Evolutionary conservation across 2,113 vertebrate genomes (phyloP).

Genomic region (Eudorcas thomsonii): DNA sequence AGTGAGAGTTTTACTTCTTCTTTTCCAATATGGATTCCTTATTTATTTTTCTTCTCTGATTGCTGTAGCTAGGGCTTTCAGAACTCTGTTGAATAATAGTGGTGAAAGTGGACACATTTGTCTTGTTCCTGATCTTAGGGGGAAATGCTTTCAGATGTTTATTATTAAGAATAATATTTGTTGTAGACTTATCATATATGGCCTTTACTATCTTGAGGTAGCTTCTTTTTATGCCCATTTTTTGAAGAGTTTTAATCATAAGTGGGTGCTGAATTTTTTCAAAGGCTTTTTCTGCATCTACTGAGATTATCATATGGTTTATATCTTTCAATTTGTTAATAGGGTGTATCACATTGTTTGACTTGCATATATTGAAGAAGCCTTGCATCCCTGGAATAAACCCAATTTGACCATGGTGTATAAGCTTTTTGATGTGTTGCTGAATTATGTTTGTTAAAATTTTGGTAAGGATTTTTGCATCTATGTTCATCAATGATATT

Average conservation of each 20-base stretch:
- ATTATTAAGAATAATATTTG: neutral
- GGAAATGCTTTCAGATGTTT: neutral
- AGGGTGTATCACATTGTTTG: neutral
- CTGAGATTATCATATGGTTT: neutral
- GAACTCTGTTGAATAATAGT: neutral
- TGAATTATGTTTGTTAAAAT: neutral
- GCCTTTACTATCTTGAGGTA: neutral
- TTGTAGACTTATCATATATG: neutral
- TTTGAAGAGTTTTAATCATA: neutral
- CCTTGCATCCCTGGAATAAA: neutral
- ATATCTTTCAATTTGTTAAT: neutral
- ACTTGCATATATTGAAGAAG: neutral
- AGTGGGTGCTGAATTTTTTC: neutral
- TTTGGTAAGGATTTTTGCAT: neutral
- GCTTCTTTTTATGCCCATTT: neutral
- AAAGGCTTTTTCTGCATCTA: neutral
- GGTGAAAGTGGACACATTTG: neutral
- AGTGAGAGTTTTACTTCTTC: neutral
- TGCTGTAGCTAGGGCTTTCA: neutral
- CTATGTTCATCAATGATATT: neutral
- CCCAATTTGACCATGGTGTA: neutral
- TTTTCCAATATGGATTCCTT: neutral
- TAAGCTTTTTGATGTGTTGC: neutral
- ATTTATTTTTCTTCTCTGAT: neutral
- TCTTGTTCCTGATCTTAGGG: neutral